Conservation (phyloP, 2,888 invertebrate genomes). For the Griposia aprilina region DNA sequence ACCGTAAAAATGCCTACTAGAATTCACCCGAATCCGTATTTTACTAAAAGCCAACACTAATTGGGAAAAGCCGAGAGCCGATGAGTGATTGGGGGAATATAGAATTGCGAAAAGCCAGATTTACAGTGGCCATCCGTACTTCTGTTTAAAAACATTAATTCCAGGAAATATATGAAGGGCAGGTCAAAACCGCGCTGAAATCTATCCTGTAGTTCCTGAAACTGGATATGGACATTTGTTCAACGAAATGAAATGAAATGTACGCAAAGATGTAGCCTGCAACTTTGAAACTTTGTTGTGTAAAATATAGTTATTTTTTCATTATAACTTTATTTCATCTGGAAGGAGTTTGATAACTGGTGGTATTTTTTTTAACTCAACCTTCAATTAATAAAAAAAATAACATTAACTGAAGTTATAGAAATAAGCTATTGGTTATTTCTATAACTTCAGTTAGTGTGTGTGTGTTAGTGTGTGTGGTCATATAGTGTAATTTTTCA, state of each 20-base stretch:
- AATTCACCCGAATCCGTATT: background rate
- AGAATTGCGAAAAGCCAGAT: constrained; percentile 4
- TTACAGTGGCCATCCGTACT: background rate
- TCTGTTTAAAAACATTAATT: background rate
- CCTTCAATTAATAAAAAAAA: background rate
- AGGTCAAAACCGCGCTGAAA: constrained; percentile 10
- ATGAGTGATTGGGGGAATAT: constrained; percentile 4
- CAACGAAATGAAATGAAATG: constrained; percentile 15
- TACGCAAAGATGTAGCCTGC: no score
- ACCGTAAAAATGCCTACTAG: background rate
- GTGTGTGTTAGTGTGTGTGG: no score
- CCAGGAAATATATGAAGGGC: constrained; percentile 1
- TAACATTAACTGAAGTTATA: no score
- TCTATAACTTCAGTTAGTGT: no score
- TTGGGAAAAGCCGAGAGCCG: constrained; percentile 4
- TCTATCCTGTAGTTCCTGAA: background rate
- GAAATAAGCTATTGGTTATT: no score
- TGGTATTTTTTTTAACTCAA: no score
- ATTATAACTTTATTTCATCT: constrained; percentile 8
- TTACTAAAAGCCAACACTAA: background rate
- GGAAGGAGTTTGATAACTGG: background rate
- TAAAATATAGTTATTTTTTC: background rate
- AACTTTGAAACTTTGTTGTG: background rate
- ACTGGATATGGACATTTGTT: constrained; percentile 19
- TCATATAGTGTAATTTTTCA: background rate